Percentiles rank a stretch among this genome's conserved stretches.
These are phyloP conservation scores for Pitangus sulphuratus DNA, from an alignment of 2,797 vertebrate species.

Conservation along the genomic window DNA sequence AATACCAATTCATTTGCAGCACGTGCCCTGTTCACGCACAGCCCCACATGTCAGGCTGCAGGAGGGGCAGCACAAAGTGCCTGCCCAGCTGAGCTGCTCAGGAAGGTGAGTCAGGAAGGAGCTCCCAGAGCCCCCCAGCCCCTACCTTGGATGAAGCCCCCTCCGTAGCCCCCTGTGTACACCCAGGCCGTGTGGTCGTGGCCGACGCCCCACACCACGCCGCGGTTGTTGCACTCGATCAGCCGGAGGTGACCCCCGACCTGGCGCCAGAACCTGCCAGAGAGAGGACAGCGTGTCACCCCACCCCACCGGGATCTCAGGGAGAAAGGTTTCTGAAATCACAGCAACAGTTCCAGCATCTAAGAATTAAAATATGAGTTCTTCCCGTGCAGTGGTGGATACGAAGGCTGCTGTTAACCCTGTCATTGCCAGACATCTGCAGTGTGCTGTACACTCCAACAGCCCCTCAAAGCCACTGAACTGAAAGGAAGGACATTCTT, in stretches of 20 bases:
- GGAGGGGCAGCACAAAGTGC: background rate
- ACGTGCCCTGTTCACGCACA: background rate
- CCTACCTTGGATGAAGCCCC: slow-evolving; percentile 92
- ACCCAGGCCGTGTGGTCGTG: slow-evolving; percentile 93
- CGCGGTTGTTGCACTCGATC: slow-evolving; percentile 87
- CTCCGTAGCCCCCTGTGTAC: slow-evolving; percentile 89
- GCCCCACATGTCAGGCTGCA: background rate
- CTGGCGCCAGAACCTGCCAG: slow-evolving; percentile 93
- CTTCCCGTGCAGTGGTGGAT: background rate
- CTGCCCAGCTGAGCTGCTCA: background rate
- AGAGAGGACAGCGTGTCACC: background rate
- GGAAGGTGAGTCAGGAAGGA: background rate
- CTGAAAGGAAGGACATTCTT: background rate
- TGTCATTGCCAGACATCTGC: background rate
- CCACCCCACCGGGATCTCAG: background rate
- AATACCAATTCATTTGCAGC: background rate
- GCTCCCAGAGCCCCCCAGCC: background rate
- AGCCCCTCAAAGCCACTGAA: background rate
- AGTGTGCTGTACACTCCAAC: background rate
- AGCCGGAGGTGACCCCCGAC: slow-evolving; percentile 91
- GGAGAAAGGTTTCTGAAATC: background rate
- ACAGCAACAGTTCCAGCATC: background rate
- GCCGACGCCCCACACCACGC: slow-evolving; percentile 94
- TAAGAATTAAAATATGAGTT: background rate
- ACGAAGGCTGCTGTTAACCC: background rate